Evolutionary conservation across 2,888 invertebrate species (phyloP).

Genomic region (Nymphalis urticae): DNA sequence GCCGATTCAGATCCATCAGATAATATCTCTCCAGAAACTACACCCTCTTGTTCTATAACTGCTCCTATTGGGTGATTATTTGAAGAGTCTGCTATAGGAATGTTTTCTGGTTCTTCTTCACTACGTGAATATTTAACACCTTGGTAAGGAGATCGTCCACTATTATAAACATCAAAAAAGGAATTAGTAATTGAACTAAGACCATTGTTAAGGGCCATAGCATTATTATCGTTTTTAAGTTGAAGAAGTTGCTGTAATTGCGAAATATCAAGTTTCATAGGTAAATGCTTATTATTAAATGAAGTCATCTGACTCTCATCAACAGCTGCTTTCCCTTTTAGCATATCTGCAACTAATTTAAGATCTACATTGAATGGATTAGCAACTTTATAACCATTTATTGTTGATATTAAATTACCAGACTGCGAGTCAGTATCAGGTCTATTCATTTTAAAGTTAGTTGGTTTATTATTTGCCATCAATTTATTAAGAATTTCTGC

Average conservation of each 20-base stretch:
- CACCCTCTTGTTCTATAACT: constrained; percentile 71
- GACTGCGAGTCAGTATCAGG: constrained; percentile 63
- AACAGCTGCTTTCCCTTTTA: constrained; percentile 66
- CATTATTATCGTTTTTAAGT: constrained; percentile 64
- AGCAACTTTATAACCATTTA: constrained; percentile 77
- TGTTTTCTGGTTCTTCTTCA: constrained; percentile 74
- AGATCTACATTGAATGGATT: constrained; percentile 79
- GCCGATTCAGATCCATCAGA: constrained; percentile 56
- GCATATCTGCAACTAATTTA: constrained; percentile 73
- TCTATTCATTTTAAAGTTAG: constrained; percentile 50
- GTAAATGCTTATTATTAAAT: constrained; percentile 56
- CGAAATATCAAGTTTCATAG: constrained; percentile 64
- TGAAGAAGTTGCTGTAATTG: constrained; percentile 61
- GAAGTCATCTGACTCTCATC: constrained; percentile 64
- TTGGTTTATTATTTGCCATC: constrained; percentile 64
- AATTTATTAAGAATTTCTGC: constrained; percentile 64
- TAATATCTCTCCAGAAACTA: constrained; percentile 55
- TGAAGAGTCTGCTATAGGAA: constrained; percentile 71
- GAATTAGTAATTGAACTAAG: constrained; percentile 56
- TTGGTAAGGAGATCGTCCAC: constrained; percentile 66
- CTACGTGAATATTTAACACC: constrained; percentile 75
- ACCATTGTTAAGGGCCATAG: constrained; percentile 55
- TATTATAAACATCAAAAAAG: constrained; percentile 65
- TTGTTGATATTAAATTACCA: constrained; percentile 60
- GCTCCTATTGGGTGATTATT: constrained; percentile 75